A percentile compares a stretch with the other conserved stretches of the same genome.
Conservation (phyloP, 2,888 invertebrate species). For the Nemotelus pantherinus region DNA sequence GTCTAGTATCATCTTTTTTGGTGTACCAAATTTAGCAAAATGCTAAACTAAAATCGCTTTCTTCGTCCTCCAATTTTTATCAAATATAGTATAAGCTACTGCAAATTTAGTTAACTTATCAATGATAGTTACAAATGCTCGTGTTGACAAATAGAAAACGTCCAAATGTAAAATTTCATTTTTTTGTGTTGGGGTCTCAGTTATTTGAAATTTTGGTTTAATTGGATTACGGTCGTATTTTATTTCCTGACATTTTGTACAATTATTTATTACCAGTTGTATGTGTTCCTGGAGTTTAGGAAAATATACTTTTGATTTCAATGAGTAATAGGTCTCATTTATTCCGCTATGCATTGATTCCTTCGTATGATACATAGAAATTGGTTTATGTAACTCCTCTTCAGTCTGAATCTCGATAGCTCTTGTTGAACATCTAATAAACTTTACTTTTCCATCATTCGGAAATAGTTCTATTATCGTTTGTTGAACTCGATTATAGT, state of each 20-base stretch:
- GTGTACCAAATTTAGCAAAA: conserved; percentile 48
- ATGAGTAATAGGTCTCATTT: conserved; percentile 45
- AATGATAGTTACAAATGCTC: conserved; percentile 47
- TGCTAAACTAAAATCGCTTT: too few species aligned
- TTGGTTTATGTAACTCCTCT: conserved; percentile 48
- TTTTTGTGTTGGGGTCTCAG: conserved; percentile 47
- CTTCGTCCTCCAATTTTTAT: conserved; percentile 50
- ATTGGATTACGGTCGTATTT: conserved; percentile 50
- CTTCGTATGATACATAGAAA: conserved; percentile 48
- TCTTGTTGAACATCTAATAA: conserved; percentile 33
- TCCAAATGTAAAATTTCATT: conserved; percentile 49
- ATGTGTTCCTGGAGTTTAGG: conserved; percentile 49
- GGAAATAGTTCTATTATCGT: conserved; percentile 47
- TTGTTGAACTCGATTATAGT: conserved; percentile 48
- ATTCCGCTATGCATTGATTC: conserved; percentile 50
- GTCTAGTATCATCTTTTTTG: conserved; percentile 46
- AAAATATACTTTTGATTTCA: conserved; percentile 49
- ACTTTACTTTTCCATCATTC: conserved; percentile 32
- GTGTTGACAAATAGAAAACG: conserved; percentile 45
- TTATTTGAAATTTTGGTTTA: conserved; percentile 45
- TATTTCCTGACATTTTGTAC: conserved; percentile 41
- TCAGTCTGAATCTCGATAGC: conserved; percentile 45
- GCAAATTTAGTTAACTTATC: conserved; percentile 50
- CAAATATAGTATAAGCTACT: conserved; percentile 47
- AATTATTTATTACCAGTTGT: conserved; percentile 49